Evolutionary conservation across 2,797 vertebrate genomes (phyloP).

Genomic region (Sebastolobus altivelis): DNA sequence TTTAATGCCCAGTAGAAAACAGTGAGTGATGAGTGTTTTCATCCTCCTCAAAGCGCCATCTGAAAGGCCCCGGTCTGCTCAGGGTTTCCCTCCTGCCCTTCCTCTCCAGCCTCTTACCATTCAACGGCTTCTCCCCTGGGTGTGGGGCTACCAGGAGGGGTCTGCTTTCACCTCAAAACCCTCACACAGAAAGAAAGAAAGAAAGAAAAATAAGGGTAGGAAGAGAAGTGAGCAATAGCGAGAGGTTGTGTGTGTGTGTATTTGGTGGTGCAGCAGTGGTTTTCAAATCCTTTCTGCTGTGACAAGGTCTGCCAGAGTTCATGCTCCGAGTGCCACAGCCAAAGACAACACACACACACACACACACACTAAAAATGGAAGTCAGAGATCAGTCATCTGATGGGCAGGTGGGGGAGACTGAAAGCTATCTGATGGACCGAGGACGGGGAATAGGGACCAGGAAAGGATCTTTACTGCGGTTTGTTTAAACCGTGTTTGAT

Average conservation of each 20-base stretch:
- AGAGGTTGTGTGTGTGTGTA: conserved; percentile 22
- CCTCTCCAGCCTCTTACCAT: conserved; percentile 48
- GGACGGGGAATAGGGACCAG: conserved; percentile 32
- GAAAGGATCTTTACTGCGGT: conserved; percentile 48
- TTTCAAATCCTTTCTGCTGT: conserved; percentile 68
- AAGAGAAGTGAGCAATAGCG: conserved; percentile 28
- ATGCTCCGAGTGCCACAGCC: conserved; percentile 62
- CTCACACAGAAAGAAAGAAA: conserved; percentile 16
- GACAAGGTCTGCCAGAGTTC: conserved; percentile 80
- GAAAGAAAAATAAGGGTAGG: conserved; percentile 21
- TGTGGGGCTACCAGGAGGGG: conserved; percentile 60
- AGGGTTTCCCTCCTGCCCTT: conserved; percentile 55
- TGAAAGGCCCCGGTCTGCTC: conserved; percentile 53
- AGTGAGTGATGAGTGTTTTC: conserved; percentile 57
- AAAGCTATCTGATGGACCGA: conserved; percentile 65
- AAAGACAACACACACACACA: conserved; percentile 71
- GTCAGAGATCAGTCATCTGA: conserved; percentile 68
- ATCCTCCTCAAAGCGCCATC: conserved; percentile 43
- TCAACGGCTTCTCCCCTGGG: conserved; percentile 57
- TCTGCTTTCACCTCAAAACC: conserved; percentile 58
- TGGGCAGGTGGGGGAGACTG: conserved; percentile 63
- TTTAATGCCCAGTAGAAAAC: conserved; percentile 59
- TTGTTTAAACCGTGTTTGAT: conserved; percentile 46
- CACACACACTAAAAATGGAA: conserved; percentile 69
- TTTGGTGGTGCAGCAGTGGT: conserved; percentile 25